phyloP scores from a whole-genome alignment of 92 coral and sea anemone species.

The Heliopora coerulea region DNA sequence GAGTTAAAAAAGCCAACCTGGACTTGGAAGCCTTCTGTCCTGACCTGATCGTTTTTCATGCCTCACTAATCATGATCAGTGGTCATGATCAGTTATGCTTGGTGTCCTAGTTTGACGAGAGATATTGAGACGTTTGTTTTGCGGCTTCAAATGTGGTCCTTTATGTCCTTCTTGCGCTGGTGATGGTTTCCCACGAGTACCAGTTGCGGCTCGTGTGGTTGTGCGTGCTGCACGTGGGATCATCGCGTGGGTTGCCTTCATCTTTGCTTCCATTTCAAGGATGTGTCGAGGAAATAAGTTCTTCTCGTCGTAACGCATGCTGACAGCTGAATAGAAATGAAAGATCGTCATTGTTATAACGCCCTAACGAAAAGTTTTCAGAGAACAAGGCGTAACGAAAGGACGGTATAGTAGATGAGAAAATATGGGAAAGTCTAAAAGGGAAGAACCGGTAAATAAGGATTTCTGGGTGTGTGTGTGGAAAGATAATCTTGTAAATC shows the following conservation, averaged over 20 bases:
- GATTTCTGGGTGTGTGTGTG: no score
- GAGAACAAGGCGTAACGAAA: not conserved
- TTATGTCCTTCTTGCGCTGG: constrained; percentile 19
- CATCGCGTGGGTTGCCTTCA: constrained; percentile 85
- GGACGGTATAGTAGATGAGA: no score
- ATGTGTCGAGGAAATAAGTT: constrained; percentile 91
- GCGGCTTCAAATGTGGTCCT: constrained; percentile 11
- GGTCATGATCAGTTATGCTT: no score
- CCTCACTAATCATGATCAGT: no score
- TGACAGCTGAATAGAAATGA: constrained; percentile 60
- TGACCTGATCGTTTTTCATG: no score
- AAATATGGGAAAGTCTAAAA: no score
- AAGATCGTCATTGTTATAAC: not conserved
- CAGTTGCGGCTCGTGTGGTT: constrained; percentile 47
- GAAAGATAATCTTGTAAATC: no score
- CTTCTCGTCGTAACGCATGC: constrained; percentile 97
- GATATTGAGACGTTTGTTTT: not conserved
- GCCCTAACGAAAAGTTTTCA: not conserved
- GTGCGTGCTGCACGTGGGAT: constrained; percentile 71
- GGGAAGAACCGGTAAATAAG: no score
- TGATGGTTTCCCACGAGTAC: constrained; percentile 28
- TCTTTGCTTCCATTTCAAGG: constrained; percentile 92
- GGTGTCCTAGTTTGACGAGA: not conserved
- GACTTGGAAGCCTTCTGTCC: no score
- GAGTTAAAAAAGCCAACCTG: no score